phyloP scores from a whole-genome alignment of 2,888 invertebrate species.

The Cryptocephalus moraei region DNA sequence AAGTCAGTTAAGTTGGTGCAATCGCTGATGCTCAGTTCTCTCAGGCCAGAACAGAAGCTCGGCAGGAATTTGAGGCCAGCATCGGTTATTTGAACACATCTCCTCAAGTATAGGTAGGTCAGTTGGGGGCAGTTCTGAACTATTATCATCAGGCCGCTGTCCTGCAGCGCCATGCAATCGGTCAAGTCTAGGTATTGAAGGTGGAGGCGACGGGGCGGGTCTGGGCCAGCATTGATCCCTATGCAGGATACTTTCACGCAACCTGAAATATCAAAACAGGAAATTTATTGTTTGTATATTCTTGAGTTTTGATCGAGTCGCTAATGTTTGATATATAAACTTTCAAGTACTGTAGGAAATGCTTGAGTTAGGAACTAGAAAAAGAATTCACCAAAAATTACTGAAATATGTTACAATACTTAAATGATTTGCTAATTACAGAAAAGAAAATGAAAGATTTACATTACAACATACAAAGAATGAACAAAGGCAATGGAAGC shows the following conservation, averaged over 20 bases:
- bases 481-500: too few relatives aligned
- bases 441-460: too few relatives aligned
- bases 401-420: too few relatives aligned
- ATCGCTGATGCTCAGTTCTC: conserved; percentile 85
- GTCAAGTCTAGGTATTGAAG: conserved; percentile 85
- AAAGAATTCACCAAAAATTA: too few relatives aligned
- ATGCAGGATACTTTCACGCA: conserved; percentile 74
- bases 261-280: conserved; percentile 40
- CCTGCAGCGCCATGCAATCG: conserved; percentile 77
- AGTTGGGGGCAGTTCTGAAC: conserved; percentile 82
- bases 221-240: conserved; percentile 54
- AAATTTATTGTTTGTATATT: too few relatives aligned
- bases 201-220: conserved; percentile 56
- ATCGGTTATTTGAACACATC: conserved; percentile 87
- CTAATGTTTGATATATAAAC: too few relatives aligned
- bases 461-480: too few relatives aligned
- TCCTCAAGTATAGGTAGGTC: conserved; percentile 74
- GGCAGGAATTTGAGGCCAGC: conserved; percentile 86
- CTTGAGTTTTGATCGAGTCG: too few relatives aligned
- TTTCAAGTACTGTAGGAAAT: too few relatives aligned
- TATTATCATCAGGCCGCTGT: conserved; percentile 72
- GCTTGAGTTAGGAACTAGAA: too few relatives aligned
- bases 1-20: conserved; percentile 84
- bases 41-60: conserved; percentile 73
- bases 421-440: too few relatives aligned